These are phyloP conservation scores for Plusia festucae DNA, from an alignment of 2,888 invertebrate species.

Conservation along the genomic window DNA sequence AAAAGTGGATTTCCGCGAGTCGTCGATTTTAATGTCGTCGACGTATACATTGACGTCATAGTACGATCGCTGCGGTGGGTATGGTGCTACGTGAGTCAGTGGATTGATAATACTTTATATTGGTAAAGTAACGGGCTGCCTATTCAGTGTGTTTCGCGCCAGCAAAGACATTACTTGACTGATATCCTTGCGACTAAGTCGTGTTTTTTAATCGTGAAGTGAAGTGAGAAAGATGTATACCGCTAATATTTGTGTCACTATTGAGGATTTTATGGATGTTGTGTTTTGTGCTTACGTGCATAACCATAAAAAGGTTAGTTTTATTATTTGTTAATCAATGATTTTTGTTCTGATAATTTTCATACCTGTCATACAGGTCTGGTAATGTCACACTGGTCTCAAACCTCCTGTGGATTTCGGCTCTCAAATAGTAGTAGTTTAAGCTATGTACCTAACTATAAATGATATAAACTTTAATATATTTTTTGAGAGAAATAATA, in stretches of 20 bases:
- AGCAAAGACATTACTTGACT: conserved; percentile 38
- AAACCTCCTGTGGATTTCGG: too few species aligned
- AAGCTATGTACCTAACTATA: too few species aligned
- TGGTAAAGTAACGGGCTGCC: conserved; percentile 60
- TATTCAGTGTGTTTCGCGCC: conserved; percentile 66
- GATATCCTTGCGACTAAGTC: conserved; percentile 42
- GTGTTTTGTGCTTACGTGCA: conserved; percentile 80
- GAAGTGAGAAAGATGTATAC: conserved; percentile 73
- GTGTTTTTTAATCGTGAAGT: conserved; percentile 44
- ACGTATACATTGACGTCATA: conserved; percentile 74
- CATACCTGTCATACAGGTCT: too few species aligned
- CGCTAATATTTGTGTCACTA: conserved; percentile 76
- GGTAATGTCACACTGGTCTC: too few species aligned
- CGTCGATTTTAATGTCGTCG: conserved; percentile 54
- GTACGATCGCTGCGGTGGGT: conserved; percentile 60
- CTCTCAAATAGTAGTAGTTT: too few species aligned
- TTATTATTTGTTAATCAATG: conserved; percentile 8
- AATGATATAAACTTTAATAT: too few species aligned
- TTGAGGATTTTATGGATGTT: conserved; percentile 84
- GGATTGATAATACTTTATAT: conserved; percentile 73
- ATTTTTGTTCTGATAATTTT: too few species aligned
- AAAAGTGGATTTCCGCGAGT: conserved; percentile 68
- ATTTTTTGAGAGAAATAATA: too few species aligned
- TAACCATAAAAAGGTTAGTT: conserved; percentile 73
- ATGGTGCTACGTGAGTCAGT: conserved; percentile 69